Evolutionary conservation across 2,888 invertebrate species (phyloP), one percentile per base, ranked within the genome.

Genomic region (Lumbricus terrestris): DNA sequence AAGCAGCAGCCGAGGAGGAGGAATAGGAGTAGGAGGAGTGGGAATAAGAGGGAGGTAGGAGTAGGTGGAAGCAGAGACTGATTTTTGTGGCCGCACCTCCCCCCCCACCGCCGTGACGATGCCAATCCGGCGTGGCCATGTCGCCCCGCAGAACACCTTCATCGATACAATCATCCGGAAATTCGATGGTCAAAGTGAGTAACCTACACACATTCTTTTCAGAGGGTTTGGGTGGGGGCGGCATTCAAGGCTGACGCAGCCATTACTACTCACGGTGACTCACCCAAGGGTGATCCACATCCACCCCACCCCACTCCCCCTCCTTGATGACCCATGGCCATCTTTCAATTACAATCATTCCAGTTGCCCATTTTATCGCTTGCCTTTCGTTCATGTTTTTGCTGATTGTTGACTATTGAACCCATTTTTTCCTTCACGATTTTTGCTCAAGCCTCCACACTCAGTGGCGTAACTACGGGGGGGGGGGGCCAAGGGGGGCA

Each of bases 131-230:
- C 92, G 97, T 95, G 97, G 97, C 93, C 96, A 97, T 95, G 97
- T 97, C 93, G 97, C 97, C 93, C 97, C 97, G 90, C 96, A 97
- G 95, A 97, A 97, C 95, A 97, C 97, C 92, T 96, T 97, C 95
- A 97, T 97, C 94, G 97, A 97, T 95, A 97, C 97, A 93, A 97
- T 97, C 95, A 97, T 97, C 94, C 96, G 97, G 94, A 97, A 97
- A 95, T 97, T 97, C 95, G 97, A 97, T 95, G 97, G 97, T 89
- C 97, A 97, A 95, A 97, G 97, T 97, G 95, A 97, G 97, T 96
- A 92, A 29, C 34, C n/a, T 23, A 23, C 47, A 16, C 47, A 15
- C 47, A n/a, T 15, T 47, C 15, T 20, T 47, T 16, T 47, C 29
- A n/a, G n/a, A n/a, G n/a, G n/a, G n/a, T n/a, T n/a, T 11, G 8